Base-by-base conservation (phyloP, 2,888 invertebrate genomes). In the Polyommatus iphigenia region DNA sequence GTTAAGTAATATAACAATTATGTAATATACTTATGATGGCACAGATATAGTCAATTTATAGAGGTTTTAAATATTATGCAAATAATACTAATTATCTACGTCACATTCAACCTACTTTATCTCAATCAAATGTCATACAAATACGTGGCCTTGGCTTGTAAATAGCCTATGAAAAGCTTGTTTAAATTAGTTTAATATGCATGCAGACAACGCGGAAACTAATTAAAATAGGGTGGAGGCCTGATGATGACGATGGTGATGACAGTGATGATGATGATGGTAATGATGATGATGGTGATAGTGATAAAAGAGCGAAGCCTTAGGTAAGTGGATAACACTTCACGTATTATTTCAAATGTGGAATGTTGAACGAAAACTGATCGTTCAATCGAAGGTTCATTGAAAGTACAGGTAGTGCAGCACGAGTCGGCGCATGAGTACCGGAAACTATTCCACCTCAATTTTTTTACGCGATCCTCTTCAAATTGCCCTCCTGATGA, bases 131-230 rank as follows among this genome's bases (percentile, higher is more conserved):
- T 75, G 75, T 46, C 46, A 20, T 75, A 75, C 54, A 29, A 24
- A 46, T 46, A 72, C 24, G 41, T 54, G 75, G 50, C 75, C 75
- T 50, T 54, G 75, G 50, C 50, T 29, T 75, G 18, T 54, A 75
- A 54, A 75, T 75, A 75, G 24, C 46, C 46, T 20, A 75, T 29
- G 50, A 75, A 46, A 75, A 50, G 75, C 75, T 24, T 50, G 54
- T 50, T 24, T 50, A 20, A 75, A 75, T 75, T 75, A 54, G 54
- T 54, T 75, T 75, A 54, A 75, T 73, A 73, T 20, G 24, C 15
- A 46, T 73, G 73, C 73, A 54, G 50, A 75, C 29, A 67, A 67
- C 75, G 54, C 75, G 75, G 75, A 75, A 75, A 67, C 32, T 29
- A 15, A 67, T 67, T 32, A 67, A 67, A 29, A 32, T 32, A 67